Base-by-base conservation (phyloP, 2,113 vertebrate species). In the Epinephelus cyanopodus region DNA sequence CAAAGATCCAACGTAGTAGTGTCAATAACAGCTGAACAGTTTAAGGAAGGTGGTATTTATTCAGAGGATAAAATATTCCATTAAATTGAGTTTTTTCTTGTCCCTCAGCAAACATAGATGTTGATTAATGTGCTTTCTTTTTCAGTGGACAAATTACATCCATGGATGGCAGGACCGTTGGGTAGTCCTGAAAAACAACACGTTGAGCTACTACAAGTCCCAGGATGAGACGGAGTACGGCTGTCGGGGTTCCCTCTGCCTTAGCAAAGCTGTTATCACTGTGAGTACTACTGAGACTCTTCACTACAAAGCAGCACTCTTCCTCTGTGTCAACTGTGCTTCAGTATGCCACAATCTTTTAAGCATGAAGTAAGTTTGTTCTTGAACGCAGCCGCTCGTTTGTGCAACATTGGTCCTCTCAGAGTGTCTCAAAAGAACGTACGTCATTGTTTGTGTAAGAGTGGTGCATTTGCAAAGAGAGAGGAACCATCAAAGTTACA, bases 121-220 rank as follows among this genome's bases (percentile, higher is more conserved):
- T 61, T 66, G 4, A 60, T 61, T 4, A 66, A 37, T 37, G 33
- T 37, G 33, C 92, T 78, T 76, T 45, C 2, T 64, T 85, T 87
- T 92, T 6, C 88, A 99, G 98, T 99, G 98, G 98, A 99, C 98
- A 90, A 99, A 99, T 94, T 99, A 99, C 91, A 99, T 99, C 93
- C 98, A 99, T 87, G 98, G 98, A 4, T 99, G 98, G 98, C 98
- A 99, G 93, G 98, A 99, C 91, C 97, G 98, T 75, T 99, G 98
- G 98, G 97, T 99, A 61, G 96, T 97, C 90, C 94, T 99, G 89
- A 99, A 98, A 89, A 97, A 96, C 87, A 97, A 97, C 91, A 97
- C 97, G 0, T 91, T 99, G 82, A 99, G 98, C 95, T 99, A 99
- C 95, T 99, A 98, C 94, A 99, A 98, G 92, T 98, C 97, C 77